Evolutionary conservation across 2,888 invertebrate genomes (phyloP), one percentile per base, ranked within the genome.

Genomic region (Drosophila dives): DNA sequence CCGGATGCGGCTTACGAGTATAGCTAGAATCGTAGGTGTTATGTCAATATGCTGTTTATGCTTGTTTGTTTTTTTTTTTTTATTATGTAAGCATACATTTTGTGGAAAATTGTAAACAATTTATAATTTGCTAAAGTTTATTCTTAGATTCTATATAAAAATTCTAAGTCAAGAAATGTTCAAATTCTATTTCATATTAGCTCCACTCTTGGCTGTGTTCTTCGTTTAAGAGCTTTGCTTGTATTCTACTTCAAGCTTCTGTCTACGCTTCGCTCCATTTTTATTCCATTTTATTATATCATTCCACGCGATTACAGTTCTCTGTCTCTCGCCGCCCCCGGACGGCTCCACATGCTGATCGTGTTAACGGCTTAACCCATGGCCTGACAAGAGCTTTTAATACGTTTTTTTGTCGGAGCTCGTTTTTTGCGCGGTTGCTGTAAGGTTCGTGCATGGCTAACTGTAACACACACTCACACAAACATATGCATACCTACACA

Each of bases 401-500:
- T 67, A 66, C 32, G 49, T 55, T 29, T 58, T 45, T 55, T 33
- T 58, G 73, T 59, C 49, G 68, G 67, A 63, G 51, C 59, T 32
- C 33, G 61, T 26, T 73, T 62, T 61, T 63, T 61, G 69, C 53
- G 53, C 60, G 69, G 58, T 64, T 68, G 55, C 26, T 69, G 42
- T 65, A 32, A 32, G 59, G 42, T 54, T 69, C 61, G 64, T 69
- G 55, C 49, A 64, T 38, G 69, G 55, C 61, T 79, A 78, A 81
- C 80, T 66, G 82, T 81, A 79, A 64, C 74, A 83, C 77, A 70
- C 80, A 69, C 23, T 15, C 32, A 51, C 48, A 26, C 42, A 36
- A 36, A 36, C 17, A 17, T 10, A 40, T 40, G 10, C n/a, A 40
- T 10, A 40, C 10, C n/a, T 40, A n/a, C n/a, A 40, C 40, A n/a